phyloP scores from a whole-genome alignment of 2,113 vertebrate genomes.

The Esox niger region DNA sequence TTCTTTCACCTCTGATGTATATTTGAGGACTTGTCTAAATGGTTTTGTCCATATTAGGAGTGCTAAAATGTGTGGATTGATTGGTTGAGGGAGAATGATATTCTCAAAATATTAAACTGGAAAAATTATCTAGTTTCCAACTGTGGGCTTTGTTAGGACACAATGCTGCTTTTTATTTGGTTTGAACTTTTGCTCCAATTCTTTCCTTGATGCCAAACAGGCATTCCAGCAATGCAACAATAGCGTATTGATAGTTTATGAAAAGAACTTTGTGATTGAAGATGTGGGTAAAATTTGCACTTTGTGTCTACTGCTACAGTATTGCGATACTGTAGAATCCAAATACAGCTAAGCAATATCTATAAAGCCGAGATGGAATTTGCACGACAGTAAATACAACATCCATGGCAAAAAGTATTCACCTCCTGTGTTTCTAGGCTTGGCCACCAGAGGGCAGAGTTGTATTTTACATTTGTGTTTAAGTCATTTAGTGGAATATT shows the following conservation, averaged over 20 bases:
- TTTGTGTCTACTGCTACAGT: slow-evolving; percentile 33
- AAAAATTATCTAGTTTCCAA: slow-evolving; percentile 26
- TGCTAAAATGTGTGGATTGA: slow-evolving; percentile 26
- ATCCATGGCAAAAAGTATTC: not conserved
- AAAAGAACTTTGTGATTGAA: slow-evolving; percentile 37
- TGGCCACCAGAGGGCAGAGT: slow-evolving; percentile 66
- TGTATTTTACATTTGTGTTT: too few relatives aligned
- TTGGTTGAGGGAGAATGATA: slow-evolving; percentile 3
- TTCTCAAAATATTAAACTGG: slow-evolving; percentile 3
- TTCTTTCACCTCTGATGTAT: slow-evolving; percentile 9
- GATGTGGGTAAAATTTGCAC: slow-evolving; percentile 26
- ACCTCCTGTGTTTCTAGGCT: slow-evolving; percentile 30
- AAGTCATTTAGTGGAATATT: too few relatives aligned
- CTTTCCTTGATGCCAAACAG: slow-evolving; percentile 38
- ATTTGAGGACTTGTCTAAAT: not conserved
- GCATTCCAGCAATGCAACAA: slow-evolving; percentile 30
- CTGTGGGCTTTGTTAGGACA: slow-evolving; percentile 21
- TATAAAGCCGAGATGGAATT: slow-evolving; percentile 48
- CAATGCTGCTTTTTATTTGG: slow-evolving; percentile 46
- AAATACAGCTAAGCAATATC: slow-evolving; percentile 46
- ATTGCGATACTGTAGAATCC: not conserved
- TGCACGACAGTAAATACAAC: slow-evolving; percentile 24
- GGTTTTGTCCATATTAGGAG: not conserved
- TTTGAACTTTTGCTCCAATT: slow-evolving; percentile 43
- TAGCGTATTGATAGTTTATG: slow-evolving; percentile 43